These are phyloP conservation scores for Scartelaos histophorus DNA, from an alignment of 2,113 vertebrate genomes.

Conservation along the genomic window DNA sequence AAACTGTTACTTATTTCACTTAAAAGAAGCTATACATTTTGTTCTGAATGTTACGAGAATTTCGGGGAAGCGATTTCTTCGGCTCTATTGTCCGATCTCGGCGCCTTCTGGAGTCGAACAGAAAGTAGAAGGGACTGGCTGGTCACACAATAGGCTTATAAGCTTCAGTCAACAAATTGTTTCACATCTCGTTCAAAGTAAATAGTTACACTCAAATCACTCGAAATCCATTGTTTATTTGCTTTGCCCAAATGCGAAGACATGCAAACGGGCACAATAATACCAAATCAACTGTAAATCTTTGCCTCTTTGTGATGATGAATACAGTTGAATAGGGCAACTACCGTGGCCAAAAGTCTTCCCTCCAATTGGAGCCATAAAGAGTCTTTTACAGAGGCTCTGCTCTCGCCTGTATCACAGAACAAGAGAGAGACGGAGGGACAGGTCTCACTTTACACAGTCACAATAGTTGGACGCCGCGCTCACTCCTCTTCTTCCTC, in stretches of 20 bases:
- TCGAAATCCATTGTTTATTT: neutral
- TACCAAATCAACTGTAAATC: neutral
- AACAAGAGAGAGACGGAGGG: conserved; percentile 52
- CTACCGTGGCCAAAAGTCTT: conserved; percentile 22
- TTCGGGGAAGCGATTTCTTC: too few relatives aligned
- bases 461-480: conserved; percentile 62
- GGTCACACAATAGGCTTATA: too few relatives aligned
- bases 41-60: too few relatives aligned
- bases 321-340: conserved; percentile 25
- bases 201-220: neutral
- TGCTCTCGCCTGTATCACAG: conserved; percentile 31
- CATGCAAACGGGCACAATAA: neutral
- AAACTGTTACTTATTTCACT: too few relatives aligned
- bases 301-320: conserved; percentile 4
- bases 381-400: conserved; percentile 32
- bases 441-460: conserved; percentile 56
- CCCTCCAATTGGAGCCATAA: conserved; percentile 45
- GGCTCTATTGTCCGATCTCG: too few relatives aligned
- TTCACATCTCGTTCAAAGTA: neutral
- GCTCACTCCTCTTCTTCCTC: neutral
- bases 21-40: too few relatives aligned
- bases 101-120: too few relatives aligned
- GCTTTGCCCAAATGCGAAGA: neutral
- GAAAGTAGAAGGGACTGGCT: too few relatives aligned
- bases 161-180: neutral